Conservation (phyloP, 2,888 invertebrate species). For the Pediacus dermestoides region DNA sequence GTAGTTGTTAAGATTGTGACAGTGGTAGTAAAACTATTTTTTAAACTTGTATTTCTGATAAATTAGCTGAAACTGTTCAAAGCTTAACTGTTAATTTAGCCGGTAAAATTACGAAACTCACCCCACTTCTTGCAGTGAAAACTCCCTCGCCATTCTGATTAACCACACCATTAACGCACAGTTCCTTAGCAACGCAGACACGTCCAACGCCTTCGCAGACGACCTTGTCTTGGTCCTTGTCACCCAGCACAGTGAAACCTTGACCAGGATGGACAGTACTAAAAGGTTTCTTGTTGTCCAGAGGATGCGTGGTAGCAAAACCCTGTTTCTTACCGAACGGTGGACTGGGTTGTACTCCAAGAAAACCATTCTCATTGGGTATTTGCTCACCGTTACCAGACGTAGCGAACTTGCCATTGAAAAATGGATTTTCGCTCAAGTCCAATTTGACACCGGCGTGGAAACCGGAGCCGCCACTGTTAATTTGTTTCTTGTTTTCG, state of each 20-base stretch:
- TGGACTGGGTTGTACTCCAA: slow-evolving; percentile 44
- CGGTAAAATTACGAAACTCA: no score
- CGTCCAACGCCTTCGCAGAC: slow-evolving; percentile 59
- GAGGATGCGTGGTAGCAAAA: slow-evolving; percentile 28
- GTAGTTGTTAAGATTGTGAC: no score
- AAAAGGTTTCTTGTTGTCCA: slow-evolving; percentile 24
- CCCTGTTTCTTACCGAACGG: slow-evolving; percentile 32
- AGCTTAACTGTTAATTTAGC: no score
- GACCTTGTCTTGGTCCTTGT: no score
- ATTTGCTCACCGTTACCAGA: slow-evolving; percentile 41
- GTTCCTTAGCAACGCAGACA: slow-evolving; percentile 59
- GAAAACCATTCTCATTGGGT: slow-evolving; percentile 39
- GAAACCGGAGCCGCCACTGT: slow-evolving; percentile 13
- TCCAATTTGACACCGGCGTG: slow-evolving; percentile 28
- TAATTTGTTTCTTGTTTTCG: no score
- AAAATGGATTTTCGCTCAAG: slow-evolving; percentile 38
- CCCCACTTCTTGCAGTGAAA: slow-evolving; percentile 53
- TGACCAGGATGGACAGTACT: slow-evolving; percentile 15
- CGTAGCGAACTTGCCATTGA: slow-evolving; percentile 34
- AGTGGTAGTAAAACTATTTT: no score
- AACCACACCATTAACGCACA: slow-evolving; percentile 61
- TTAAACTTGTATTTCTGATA: no score
- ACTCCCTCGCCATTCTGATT: slow-evolving; percentile 53
- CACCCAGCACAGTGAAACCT: not conserved
- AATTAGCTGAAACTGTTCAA: no score